These are phyloP conservation scores for Agonopterix arenella DNA, from an alignment of 2,888 invertebrate species.

Conservation along the genomic window DNA sequence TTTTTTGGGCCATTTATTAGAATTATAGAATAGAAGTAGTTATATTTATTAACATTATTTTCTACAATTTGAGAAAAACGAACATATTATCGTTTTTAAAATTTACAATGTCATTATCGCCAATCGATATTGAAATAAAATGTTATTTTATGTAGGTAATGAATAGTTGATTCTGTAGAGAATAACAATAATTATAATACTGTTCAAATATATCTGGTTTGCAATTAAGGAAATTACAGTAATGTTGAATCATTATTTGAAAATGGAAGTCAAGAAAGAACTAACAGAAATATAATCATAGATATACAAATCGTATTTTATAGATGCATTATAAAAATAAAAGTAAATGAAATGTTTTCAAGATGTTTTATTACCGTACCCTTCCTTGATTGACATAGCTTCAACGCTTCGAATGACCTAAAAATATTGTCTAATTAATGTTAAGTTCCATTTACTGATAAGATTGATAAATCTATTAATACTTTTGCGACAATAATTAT, in stretches of 20 bases:
- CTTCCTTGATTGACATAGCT: too few species aligned
- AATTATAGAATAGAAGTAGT: neutral
- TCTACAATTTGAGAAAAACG: neutral
- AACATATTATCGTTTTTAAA: neutral
- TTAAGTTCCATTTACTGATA: too few species aligned
- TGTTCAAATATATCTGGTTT: too few species aligned
- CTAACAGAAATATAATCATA: conserved; percentile 50
- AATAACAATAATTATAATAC: conserved; percentile 2
- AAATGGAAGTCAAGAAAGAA: conserved; percentile 7
- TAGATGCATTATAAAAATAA: conserved; percentile 54
- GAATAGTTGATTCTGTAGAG: neutral
- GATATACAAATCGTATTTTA: conserved; percentile 64
- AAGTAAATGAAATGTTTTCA: conserved; percentile 24
- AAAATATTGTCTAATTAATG: too few species aligned
- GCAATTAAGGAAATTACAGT: too few species aligned
- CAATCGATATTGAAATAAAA: neutral
- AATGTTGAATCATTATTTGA: too few species aligned
- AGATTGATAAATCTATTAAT: too few species aligned
- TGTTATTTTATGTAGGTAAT: neutral
- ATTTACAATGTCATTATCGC: too few species aligned
- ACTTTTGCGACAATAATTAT: too few species aligned
- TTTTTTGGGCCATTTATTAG: conserved; percentile 35
- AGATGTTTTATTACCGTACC: conserved; percentile 12
- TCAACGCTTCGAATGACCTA: too few species aligned
- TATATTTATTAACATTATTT: neutral